These are phyloP conservation scores for Muntiacus muntjak DNA, from an alignment of 2,113 vertebrate genomes.

Conservation along the genomic window DNA sequence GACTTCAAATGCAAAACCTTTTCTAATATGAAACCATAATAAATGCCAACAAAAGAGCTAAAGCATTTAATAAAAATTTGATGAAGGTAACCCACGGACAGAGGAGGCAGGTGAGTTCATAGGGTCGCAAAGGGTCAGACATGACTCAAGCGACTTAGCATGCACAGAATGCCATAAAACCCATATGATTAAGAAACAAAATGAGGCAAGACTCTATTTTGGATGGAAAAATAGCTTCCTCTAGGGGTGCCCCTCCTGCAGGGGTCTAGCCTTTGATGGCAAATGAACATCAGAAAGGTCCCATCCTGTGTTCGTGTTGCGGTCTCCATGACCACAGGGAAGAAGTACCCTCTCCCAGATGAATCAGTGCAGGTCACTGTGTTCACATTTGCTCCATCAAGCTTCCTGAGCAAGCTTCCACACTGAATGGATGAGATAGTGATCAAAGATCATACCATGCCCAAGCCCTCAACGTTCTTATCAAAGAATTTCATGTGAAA, in stretches of 20 bases:
- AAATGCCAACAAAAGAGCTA: not conserved
- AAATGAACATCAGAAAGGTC: not conserved
- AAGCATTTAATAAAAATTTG: not conserved
- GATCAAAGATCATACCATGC: not conserved
- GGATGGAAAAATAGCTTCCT: not conserved
- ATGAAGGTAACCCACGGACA: not conserved
- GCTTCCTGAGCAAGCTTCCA: not conserved
- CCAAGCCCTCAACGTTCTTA: not conserved
- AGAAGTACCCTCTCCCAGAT: too few species aligned
- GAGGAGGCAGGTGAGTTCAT: not conserved
- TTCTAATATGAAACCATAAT: not conserved
- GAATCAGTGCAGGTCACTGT: too few species aligned
- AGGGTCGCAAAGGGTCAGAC: not conserved
- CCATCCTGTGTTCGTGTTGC: accelerated
- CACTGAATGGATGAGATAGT: not conserved
- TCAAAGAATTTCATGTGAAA: not conserved
- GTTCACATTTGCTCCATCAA: not conserved
- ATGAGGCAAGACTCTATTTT: not conserved
- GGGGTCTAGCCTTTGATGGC: not conserved
- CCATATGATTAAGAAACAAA: not conserved
- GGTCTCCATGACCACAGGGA: not conserved
- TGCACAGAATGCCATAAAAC: not conserved
- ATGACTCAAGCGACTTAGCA: not conserved
- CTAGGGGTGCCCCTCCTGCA: not conserved
- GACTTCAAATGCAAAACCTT: not conserved